Evolutionary conservation across 1,140 invertebrate species (phyloP), one percentile per base, ranked within the genome.

Genomic region (Zaprionus africanus): DNA sequence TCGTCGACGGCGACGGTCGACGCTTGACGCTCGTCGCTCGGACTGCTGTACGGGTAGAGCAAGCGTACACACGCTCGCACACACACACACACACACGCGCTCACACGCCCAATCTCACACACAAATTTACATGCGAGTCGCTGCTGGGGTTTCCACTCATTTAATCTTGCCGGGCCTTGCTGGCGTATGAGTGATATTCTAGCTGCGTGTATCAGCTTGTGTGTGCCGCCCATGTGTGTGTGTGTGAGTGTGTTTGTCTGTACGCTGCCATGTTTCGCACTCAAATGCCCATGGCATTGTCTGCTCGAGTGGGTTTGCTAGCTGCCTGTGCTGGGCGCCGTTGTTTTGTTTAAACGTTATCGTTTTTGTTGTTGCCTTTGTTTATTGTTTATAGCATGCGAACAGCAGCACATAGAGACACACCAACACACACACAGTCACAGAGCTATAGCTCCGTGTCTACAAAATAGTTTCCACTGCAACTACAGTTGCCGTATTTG

Each of bases 261-360:
- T 59, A 13, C 38, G 38, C 51, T 57, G 38, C 56, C 53, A 17
- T 62, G 71, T 68, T 78, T 76, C 64, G 76, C 84, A 81, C 84
- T 88, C 84, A 90, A 84, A 81, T 78, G 81, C 84, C 84, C 79
- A 78, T 80, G 83, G 82, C 80, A 81, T 72, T 79, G 80, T 87
- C 74, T 88, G 71, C 67, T 88, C 68, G 81, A 87, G 78, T 87
- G 84, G 60, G 61, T 84, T 73, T 67, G 84, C 84, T 80, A 78
- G 78, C 86, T 90, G 75, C 26, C 59, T 62, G 62, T 90, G 76
- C 84, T 90, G 84, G 71, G 85, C 85, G 84, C 84, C 84, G 84
- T 76, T 83, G 84, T 87, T 87, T 87, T 87, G 84, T 87, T 88
- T 87, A 76, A 81, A 80, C 84, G 84, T 87, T 87, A 87, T 87